Percentiles rank a stretch among this genome's conserved stretches.
Evolutionary conservation across 2,888 invertebrate species (phyloP).

Genomic region (Lasioglossum pauxillum): DNA sequence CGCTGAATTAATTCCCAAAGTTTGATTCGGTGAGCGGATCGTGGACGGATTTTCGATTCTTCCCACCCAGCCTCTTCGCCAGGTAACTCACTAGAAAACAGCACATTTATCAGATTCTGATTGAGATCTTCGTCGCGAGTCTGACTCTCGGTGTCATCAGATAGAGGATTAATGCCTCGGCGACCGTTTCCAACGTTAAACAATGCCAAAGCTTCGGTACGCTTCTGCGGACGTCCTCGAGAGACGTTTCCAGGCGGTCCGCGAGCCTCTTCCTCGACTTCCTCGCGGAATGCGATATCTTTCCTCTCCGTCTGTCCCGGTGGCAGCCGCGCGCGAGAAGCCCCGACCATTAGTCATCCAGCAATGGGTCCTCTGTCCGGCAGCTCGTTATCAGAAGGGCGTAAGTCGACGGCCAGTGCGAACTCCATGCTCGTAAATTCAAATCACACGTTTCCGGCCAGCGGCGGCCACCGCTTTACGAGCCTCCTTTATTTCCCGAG

Average conservation of each 20-base stretch:
- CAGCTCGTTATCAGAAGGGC: conserved; percentile 67
- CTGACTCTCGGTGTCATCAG: background rate
- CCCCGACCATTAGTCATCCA: conserved; percentile 71
- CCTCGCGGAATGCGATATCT: conserved; percentile 63
- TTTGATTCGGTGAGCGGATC: conserved; percentile 29
- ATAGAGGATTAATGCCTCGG: background rate
- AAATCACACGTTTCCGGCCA: conserved; percentile 68
- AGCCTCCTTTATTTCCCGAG: conserved; percentile 29
- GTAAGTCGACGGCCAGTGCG: conserved; percentile 64
- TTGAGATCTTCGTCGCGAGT: background rate
- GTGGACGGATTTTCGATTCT: background rate
- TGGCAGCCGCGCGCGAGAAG: conserved; percentile 36
- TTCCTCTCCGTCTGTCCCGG: conserved; percentile 33
- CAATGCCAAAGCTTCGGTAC: background rate
- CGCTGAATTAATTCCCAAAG: conserved; percentile 57
- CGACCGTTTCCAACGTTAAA: background rate
- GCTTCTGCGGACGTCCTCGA: background rate
- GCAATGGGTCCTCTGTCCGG: conserved; percentile 73
- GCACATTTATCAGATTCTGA: background rate
- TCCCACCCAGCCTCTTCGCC: background rate
- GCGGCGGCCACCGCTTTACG: conserved; percentile 26
- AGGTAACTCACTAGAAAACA: background rate
- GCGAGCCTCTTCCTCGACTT: conserved; percentile 42
- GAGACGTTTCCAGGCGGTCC: conserved; percentile 22
- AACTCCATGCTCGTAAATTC: conserved; percentile 67